Base-by-base conservation (phyloP, 2,113 vertebrate species). In the Rhinogobius similis region DNA sequence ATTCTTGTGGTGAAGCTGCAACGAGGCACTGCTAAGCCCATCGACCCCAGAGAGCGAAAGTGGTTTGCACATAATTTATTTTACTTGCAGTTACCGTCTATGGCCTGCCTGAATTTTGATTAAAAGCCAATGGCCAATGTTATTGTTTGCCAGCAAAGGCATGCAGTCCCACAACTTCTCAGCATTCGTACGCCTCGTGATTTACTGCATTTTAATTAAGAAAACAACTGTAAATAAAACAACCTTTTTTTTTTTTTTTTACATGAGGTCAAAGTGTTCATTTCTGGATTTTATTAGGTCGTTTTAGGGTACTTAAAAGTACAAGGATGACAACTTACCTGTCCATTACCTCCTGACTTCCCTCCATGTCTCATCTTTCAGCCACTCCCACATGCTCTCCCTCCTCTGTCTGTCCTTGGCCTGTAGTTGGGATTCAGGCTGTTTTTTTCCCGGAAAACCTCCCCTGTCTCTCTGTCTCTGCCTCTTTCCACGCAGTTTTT, bases 1-100 rank as follows among this genome's bases (percentile, higher is more conserved):
- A 50, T 59, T 72, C 41, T 62, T 76, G 68, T 76, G 66, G 14
- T 32, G 68, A 72, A 78, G 18, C 68, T 0, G 44, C 75, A 75
- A 75, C 58, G 74, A 77, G 63, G 56, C 67, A 44, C 66, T 67
- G 55, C 68, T 48, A 62, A 68, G 52, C 65, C 29, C 46, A 67
- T 76, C 58, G 66, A 79, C 76, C 65, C 24, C 39, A 56, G 66
- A 24, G 48, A 82, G 4, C 20, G 6, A 16, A 20, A 48, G n/a
- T 48, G 4, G 38, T 41, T 13, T 12, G 10, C 39, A 41, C 1
- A 41, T 41, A 12, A 11, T 10, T 36, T 36, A 3, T 36, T 36
- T 36, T 36, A 36, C 32, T 36, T 36, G 32, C 32, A 36, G 32
- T 36, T 36, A 36, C 32, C 32, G 5, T 36, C 32, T 36, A 36